These are phyloP conservation scores for Agrotis ipsilon DNA, from an alignment of 2,888 invertebrate species.

Conservation along the genomic window DNA sequence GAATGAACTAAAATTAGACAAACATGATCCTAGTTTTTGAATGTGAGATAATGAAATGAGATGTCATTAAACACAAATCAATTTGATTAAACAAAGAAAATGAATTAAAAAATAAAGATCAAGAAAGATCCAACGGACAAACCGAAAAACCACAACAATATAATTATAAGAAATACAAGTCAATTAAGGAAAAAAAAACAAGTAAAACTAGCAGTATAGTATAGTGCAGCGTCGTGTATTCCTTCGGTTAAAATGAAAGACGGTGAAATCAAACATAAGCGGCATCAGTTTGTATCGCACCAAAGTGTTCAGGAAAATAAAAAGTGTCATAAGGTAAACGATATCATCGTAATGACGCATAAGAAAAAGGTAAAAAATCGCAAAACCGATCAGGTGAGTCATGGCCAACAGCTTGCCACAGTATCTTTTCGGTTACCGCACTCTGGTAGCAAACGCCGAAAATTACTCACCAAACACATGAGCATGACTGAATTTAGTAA, in stretches of 20 bases:
- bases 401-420: conserved; percentile 26
- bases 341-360: conserved; percentile 27
- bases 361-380: conserved; percentile 44
- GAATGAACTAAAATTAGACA: neutral
- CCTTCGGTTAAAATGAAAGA: conserved; percentile 25
- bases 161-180: neutral
- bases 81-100: neutral
- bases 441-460: neutral
- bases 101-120: neutral
- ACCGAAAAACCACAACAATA: neutral
- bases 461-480: conserved; percentile 28
- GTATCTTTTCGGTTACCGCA: conserved; percentile 35
- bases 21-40: neutral
- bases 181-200: neutral
- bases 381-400: neutral
- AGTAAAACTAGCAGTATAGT: neutral
- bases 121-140: neutral
- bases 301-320: conserved; percentile 6
- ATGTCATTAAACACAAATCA: neutral
- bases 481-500: conserved; percentile 41
- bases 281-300: neutral
- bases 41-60: neutral
- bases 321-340: conserved; percentile 11
- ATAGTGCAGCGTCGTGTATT: neutral
- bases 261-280: neutral